Evolutionary conservation across 2,888 invertebrate genomes (phyloP).

Genomic region (Biston betularia): DNA sequence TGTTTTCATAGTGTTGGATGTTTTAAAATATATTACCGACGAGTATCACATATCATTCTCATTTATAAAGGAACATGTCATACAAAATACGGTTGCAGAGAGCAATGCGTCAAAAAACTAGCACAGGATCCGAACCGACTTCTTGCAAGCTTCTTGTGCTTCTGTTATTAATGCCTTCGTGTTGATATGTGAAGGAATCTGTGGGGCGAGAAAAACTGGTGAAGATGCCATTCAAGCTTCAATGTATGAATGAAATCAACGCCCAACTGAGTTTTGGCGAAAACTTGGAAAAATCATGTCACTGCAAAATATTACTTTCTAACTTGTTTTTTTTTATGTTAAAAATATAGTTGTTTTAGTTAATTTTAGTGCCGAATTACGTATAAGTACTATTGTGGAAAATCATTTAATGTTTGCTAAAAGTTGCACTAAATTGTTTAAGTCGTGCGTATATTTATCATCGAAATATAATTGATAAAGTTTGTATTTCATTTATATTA

Average conservation of each 20-base stretch:
- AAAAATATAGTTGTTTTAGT: no score
- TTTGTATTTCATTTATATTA: no score
- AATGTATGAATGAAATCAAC: constrained; percentile 27
- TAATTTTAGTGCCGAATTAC: no score
- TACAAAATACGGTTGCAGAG: constrained; percentile 39
- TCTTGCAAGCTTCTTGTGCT: constrained; percentile 26
- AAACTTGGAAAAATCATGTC: no score
- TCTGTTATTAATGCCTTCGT: constrained; percentile 29
- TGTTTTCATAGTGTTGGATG: not conserved
- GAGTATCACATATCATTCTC: constrained; percentile 13
- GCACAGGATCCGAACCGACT: constrained; percentile 46
- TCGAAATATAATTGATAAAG: no score
- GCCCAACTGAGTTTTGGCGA: no score
- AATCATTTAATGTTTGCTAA: no score
- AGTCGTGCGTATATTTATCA: no score
- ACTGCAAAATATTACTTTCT: no score
- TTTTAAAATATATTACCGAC: not conserved
- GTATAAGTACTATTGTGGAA: no score
- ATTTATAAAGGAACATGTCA: constrained; percentile 19
- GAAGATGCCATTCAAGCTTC: constrained; percentile 26
- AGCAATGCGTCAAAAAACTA: constrained; percentile 57
- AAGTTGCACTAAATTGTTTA: no score
- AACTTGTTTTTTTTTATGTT: no score
- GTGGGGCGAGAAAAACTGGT: constrained; percentile 22
- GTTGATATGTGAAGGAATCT: constrained; percentile 29